phyloP scores from a whole-genome alignment of 92 coral and sea anemone species.

The Heteractis magnifica region DNA sequence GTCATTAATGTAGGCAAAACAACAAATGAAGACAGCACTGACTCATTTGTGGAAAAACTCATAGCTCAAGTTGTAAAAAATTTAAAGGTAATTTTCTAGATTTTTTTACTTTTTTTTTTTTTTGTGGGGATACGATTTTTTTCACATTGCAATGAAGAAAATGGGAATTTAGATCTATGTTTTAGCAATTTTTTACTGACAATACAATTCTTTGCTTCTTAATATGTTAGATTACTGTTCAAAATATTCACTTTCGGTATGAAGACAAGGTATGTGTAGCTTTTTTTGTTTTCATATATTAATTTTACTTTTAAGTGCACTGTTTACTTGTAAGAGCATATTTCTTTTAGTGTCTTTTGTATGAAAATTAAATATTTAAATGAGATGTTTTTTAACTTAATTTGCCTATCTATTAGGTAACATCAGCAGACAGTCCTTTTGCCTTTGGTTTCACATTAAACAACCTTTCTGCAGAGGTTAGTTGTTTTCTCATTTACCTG shows the following conservation, averaged over 20 bases:
- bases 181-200: neutral
- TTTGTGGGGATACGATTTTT: no score
- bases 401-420: constrained; percentile 52
- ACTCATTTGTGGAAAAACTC: constrained; percentile 86
- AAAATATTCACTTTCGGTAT: constrained; percentile 86
- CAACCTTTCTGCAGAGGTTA: constrained; percentile 91
- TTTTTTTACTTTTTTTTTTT: no score
- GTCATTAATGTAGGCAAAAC: constrained; percentile 18
- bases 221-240: constrained; percentile 66
- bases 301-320: neutral
- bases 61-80: constrained; percentile 88
- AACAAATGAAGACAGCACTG: constrained; percentile 41
- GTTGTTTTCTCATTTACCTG: neutral
- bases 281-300: neutral
- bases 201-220: neutral
- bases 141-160: neutral
- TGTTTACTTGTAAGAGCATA: no score
- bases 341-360: no score
- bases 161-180: no score
- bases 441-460: constrained; percentile 84
- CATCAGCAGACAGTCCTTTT: constrained; percentile 74
- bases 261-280: constrained; percentile 85
- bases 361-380: no score
- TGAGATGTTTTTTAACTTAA: neutral
- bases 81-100: constrained; percentile 64